phyloP scores from a whole-genome alignment of 35 echinoderm and acorn worm genomes.

The Amphiura filiformis region DNA sequence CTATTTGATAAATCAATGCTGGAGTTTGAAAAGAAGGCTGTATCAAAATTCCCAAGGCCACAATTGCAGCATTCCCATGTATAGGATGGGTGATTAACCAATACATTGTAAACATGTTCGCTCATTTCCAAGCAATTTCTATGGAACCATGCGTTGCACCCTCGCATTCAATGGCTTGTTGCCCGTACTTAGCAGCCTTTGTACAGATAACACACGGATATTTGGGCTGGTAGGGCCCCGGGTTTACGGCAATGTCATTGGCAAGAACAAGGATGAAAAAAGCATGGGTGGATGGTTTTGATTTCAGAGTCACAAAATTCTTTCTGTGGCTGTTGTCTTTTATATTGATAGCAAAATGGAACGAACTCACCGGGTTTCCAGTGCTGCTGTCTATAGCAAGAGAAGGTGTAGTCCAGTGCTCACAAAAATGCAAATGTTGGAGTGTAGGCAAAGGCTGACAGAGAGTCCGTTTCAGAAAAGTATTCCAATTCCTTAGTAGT shows the following conservation, averaged over 20 bases:
- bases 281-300: conserved; percentile 6
- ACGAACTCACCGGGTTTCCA: conserved; percentile 38
- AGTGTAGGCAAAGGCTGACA: no score
- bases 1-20: conserved; percentile 16
- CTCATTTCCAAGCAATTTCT: conserved; percentile 29
- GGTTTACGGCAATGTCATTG: conserved; percentile 38
- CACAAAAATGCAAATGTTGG: no score
- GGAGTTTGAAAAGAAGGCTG: neutral
- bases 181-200: conserved; percentile 38
- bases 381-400: neutral
- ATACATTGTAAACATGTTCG: conserved; percentile 14
- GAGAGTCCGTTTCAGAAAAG: no score
- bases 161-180: conserved; percentile 34
- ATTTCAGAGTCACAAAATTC: neutral
- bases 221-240: conserved; percentile 32
- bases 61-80: conserved; percentile 18
- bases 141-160: conserved; percentile 32
- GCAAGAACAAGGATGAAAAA: conserved; percentile 28
- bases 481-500: no score
- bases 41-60: conserved; percentile 18
- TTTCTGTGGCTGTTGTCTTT: neutral
- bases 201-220: conserved; percentile 30
- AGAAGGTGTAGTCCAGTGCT: neutral
- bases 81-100: conserved; percentile 18
- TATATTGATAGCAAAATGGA: conserved; percentile 29